A percentile compares a stretch with the other conserved stretches of the same genome.
These are phyloP conservation scores for Alaudala cheleensis DNA, from an alignment of 2,113 vertebrate genomes.

Conservation along the genomic window DNA sequence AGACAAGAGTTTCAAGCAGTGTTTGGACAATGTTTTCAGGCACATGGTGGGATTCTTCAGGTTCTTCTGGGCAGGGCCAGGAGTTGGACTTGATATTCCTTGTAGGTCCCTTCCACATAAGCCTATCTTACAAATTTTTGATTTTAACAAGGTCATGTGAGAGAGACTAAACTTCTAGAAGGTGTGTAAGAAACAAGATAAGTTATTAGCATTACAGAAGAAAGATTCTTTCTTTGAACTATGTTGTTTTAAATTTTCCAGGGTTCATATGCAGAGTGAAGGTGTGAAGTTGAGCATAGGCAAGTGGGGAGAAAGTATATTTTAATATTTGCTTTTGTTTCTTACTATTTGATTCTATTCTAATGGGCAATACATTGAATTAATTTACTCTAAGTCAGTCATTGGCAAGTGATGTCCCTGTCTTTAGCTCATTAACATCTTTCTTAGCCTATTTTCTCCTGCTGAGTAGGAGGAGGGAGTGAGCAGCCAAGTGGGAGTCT, in stretches of 20 bases:
- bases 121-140: not conserved
- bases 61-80: not conserved
- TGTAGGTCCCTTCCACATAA: not conserved
- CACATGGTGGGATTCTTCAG: not conserved
- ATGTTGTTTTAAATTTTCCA: not conserved
- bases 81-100: not conserved
- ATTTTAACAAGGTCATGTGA: not conserved
- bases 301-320: not conserved
- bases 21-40: not conserved
- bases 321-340: not conserved
- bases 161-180: not conserved
- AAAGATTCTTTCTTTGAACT: not conserved
- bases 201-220: not conserved
- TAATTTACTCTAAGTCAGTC: not conserved
- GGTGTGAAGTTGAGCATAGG: not conserved
- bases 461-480: not conserved
- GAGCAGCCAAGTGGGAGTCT: not conserved
- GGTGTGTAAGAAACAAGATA: not conserved
- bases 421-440: not conserved
- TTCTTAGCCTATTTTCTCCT: not conserved
- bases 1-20: not conserved
- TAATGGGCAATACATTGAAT: not conserved
- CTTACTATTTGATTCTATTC: not conserved
- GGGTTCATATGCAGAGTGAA: not conserved
- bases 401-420: not conserved